A percentile compares a stretch with the other conserved stretches of the same genome.
Conservation (phyloP, 1,140 invertebrate genomes). For the Ceratosolen fusciceps region DNA sequence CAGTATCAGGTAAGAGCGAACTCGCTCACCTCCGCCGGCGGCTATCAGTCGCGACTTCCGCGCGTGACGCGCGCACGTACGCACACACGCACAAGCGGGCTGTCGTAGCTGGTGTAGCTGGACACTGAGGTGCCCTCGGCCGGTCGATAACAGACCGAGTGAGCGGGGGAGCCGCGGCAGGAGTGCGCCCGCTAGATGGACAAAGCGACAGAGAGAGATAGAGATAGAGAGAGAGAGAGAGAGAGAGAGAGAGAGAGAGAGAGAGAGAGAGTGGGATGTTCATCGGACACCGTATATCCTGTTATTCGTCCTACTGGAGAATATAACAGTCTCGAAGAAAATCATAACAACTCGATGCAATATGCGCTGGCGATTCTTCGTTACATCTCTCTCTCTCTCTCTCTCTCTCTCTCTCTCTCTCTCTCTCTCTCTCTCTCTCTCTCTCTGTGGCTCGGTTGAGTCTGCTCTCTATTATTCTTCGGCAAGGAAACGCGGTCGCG, state of each 20-base stretch:
- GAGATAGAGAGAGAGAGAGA: background rate
- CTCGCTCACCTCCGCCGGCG: background rate
- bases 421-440: background rate
- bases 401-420: constrained; percentile 6
- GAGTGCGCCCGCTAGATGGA: background rate
- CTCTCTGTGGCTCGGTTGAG: no score
- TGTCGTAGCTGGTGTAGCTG: constrained; percentile 37
- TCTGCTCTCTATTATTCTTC: constrained; percentile 7
- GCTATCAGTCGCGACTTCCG: constrained; percentile 44
- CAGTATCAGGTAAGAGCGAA: constrained; percentile 10
- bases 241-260: background rate
- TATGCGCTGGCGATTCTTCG: background rate
- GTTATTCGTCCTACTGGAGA: constrained; percentile 69
- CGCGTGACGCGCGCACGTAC: background rate
- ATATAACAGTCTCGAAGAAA: constrained; percentile 55
- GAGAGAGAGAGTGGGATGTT: constrained; percentile 58
- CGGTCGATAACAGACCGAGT: constrained; percentile 59
- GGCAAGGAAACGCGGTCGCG: background rate
- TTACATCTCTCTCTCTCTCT: background rate
- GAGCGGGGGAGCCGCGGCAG: background rate
- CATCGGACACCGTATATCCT: constrained; percentile 72
- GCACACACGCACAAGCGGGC: constrained; percentile 24
- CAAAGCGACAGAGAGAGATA: background rate
- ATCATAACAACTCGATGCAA: constrained; percentile 59
- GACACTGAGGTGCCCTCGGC: constrained; percentile 32